Evolutionary conservation across 2,113 vertebrate species (phyloP).

Genomic region (Nerophis ophidion): DNA sequence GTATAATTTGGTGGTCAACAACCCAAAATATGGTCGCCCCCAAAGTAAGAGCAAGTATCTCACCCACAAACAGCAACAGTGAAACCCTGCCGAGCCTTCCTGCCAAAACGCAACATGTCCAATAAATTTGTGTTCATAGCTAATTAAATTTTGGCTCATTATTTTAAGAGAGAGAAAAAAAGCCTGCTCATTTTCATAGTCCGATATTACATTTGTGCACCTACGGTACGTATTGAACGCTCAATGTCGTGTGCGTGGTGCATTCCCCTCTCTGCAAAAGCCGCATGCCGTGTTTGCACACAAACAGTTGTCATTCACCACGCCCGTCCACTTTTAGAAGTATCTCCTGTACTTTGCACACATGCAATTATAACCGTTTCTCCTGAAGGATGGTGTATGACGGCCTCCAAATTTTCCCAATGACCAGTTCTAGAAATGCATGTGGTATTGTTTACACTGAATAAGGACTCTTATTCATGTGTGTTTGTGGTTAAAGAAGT

Average conservation of each 20-base stretch:
- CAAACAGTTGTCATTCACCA: conserved; percentile 44
- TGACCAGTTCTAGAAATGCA: conserved; percentile 23
- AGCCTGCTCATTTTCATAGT: too few species aligned
- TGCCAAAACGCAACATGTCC: conserved; percentile 27
- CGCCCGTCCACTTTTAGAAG: conserved; percentile 49
- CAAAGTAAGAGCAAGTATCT: conserved; percentile 45
- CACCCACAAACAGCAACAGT: conserved; percentile 48
- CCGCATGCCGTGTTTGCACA: conserved; percentile 29
- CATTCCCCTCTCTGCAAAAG: conserved; percentile 4
- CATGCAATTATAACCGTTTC: conserved; percentile 42
- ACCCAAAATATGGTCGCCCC: conserved; percentile 48
- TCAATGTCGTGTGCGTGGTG: too few species aligned
- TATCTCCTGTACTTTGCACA: conserved; percentile 31
- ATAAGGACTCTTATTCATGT: conserved; percentile 23
- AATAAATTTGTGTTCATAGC: conserved; percentile 15
- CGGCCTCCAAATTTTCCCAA: conserved; percentile 25
- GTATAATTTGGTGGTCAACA: conserved; percentile 60
- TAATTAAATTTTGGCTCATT: neutral
- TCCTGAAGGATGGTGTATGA: conserved; percentile 16
- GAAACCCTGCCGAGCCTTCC: conserved; percentile 48
- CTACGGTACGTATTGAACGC: too few species aligned
- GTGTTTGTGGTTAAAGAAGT: conserved; percentile 30
- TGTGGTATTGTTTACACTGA: conserved; percentile 18
- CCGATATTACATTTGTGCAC: too few species aligned
- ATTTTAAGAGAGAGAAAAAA: neutral